phyloP scores from a whole-genome alignment of 1,140 invertebrate species.

The Polypedilum vanderplanki region DNA sequence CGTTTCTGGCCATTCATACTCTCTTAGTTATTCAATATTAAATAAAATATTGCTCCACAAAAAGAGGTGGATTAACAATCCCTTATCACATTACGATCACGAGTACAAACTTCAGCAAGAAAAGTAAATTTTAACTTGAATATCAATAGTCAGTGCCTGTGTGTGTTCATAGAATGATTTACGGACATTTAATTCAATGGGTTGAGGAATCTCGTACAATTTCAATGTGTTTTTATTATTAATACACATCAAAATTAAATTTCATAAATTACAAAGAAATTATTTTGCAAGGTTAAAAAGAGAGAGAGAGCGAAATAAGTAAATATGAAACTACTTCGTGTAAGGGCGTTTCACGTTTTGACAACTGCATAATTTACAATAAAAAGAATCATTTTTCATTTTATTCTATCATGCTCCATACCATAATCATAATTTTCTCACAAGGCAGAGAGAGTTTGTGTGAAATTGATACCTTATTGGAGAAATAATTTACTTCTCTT shows the following conservation, averaged over 20 bases:
- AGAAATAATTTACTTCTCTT: not conserved
- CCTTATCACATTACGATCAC: constrained; percentile 11
- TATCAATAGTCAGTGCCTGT: too few species aligned
- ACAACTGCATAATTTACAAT: constrained; percentile 27
- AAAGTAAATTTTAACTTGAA: too few species aligned
- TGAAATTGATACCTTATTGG: not conserved
- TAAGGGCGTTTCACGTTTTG: constrained; percentile 8
- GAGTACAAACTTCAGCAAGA: not conserved
- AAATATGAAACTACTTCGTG: constrained; percentile 4
- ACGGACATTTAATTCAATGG: constrained; percentile 12
- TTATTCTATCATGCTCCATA: not conserved
- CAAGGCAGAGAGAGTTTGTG: not conserved
- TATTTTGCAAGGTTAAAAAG: not conserved
- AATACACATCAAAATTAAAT: not conserved
- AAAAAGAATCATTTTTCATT: constrained; percentile 26
- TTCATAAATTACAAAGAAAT: not conserved
- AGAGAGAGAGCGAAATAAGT: not conserved
- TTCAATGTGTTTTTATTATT: constrained; percentile 7
- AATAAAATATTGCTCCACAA: not conserved
- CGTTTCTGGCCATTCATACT: not conserved
- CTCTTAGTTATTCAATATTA: too few species aligned
- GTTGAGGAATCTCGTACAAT: not conserved
- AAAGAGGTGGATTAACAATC: not conserved
- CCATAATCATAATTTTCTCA: not conserved
- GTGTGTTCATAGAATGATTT: constrained; percentile 8